Conservation (phyloP, 2,113 vertebrate species). For the Cottus gobio region DNA sequence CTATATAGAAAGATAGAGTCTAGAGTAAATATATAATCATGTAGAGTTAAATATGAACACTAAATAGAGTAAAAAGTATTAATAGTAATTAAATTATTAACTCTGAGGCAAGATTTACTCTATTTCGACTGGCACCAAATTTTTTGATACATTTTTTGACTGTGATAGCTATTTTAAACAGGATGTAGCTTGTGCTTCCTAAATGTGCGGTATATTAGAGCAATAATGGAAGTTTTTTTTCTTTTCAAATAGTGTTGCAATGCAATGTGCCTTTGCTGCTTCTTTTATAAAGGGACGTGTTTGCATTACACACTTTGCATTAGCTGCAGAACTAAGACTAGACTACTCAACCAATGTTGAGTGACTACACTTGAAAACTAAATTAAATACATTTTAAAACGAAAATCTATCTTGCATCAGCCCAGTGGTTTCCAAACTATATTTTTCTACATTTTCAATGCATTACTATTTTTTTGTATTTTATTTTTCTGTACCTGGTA, state of each 20-base stretch:
- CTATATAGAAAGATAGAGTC: too few species aligned
- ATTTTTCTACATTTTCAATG: slow-evolving; percentile 12
- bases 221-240: slow-evolving; percentile 9
- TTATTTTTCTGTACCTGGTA: slow-evolving; percentile 16
- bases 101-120: too few species aligned
- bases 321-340: not conserved
- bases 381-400: slow-evolving; percentile 4
- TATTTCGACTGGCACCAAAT: too few species aligned
- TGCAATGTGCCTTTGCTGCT: slow-evolving; percentile 26
- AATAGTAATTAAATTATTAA: too few species aligned
- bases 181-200: slow-evolving; percentile 18
- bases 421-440: slow-evolving; percentile 23
- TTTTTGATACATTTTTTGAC: too few species aligned
- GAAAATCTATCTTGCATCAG: slow-evolving; percentile 17
- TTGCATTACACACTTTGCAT: not conserved
- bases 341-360: too few species aligned
- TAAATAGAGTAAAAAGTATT: too few species aligned
- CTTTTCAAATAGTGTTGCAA: slow-evolving; percentile 31
- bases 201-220: slow-evolving; percentile 24
- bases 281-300: slow-evolving; percentile 38
- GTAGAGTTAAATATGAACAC: too few species aligned
- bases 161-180: slow-evolving; percentile 30
- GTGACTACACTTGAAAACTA: not conserved
- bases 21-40: too few species aligned
- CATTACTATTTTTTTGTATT: not conserved